Base-by-base conservation (phyloP, 1,140 invertebrate species). In the Latrodectus geometricus region DNA sequence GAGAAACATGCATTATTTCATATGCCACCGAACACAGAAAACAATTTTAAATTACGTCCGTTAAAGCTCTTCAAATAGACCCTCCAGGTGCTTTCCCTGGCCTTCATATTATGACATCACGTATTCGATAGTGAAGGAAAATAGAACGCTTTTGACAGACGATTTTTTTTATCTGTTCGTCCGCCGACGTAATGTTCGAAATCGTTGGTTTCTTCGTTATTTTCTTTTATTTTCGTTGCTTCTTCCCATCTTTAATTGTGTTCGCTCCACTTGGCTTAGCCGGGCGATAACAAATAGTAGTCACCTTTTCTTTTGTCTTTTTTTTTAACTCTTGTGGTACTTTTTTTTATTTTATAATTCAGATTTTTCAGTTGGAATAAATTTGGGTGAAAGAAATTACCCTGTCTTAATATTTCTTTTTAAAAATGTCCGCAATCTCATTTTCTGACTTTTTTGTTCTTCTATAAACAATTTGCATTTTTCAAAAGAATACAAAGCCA, bases 1-100 rank as follows among this genome's bases (percentile, higher is more conserved):
- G 80, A 74, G 80, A 68, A 50, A 23, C n/a, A 77, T 21, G 17
- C 79, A 48, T 11, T 56, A 83, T 83, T 83, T 83, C 80, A 83
- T 83, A 83, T 83, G 80, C 80, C 80, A 83, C 80, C 80, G 70
- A 83, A 35, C 80, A 83, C 52, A 48, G 70, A 83, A 70, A 81
- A 74, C 72, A 15, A 50, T 50, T 65, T 83, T 17, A 56, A 79
- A 83, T 83, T 83, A 72, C 56, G 68, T 72, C 23, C 54, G 69
- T 11, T 66, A 23, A 66, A 72, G n/a, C 14, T 49, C 49, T 74
- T 74, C 61, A 74, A 83, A 50, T 74, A 83, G 54, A 35, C 72
- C 50, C 49, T 20, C 14, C 14, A 20, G 49, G 79, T 66, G 56
- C 11, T 50, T 61, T 14, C 68, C 79, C 68, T 81, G 79, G 66